A percentile compares a stretch with the other conserved stretches of the same genome.
Evolutionary conservation across 2,113 vertebrate genomes (phyloP).

Genomic region (Labrus mixtus): DNA sequence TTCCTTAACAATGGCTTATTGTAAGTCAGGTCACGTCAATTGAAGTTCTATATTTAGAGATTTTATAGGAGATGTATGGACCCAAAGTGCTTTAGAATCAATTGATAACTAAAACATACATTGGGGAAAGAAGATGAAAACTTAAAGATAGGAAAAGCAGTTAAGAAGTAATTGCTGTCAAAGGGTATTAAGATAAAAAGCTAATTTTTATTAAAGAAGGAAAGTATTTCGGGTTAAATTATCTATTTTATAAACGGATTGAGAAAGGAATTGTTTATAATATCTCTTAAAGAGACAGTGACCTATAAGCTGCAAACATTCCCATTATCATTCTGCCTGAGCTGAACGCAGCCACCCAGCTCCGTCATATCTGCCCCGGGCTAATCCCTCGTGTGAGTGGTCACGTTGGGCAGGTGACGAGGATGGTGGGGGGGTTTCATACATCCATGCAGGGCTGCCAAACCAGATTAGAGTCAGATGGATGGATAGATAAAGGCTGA

Average conservation of each 20-base stretch:
- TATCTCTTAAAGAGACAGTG: not conserved
- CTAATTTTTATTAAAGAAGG: no score
- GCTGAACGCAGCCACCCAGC: slow-evolving; percentile 1
- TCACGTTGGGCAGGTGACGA: slow-evolving; percentile 51
- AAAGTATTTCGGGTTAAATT: no score
- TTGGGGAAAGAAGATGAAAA: not conserved
- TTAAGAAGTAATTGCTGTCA: no score
- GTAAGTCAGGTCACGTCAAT: not conserved
- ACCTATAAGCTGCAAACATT: slow-evolving; percentile 8
- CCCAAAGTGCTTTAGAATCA: no score
- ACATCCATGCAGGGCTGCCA: slow-evolving; percentile 30
- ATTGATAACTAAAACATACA: not conserved
- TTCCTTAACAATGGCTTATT: not conserved
- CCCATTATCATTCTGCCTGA: not conserved
- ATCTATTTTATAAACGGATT: no score
- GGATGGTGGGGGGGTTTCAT: not conserved
- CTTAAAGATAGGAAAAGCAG: no score
- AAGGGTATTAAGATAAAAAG: no score
- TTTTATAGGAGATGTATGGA: not conserved
- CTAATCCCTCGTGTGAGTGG: slow-evolving; percentile 51
- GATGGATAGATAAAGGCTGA: slow-evolving; percentile 44
- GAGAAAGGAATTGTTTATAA: no score
- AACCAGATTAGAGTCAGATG: slow-evolving; percentile 53
- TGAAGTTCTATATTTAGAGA: not conserved
- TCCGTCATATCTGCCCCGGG: slow-evolving; percentile 3